These are phyloP conservation scores for Rhincodon typus DNA, from an alignment of 2,797 vertebrate species.

Conservation along the genomic window DNA sequence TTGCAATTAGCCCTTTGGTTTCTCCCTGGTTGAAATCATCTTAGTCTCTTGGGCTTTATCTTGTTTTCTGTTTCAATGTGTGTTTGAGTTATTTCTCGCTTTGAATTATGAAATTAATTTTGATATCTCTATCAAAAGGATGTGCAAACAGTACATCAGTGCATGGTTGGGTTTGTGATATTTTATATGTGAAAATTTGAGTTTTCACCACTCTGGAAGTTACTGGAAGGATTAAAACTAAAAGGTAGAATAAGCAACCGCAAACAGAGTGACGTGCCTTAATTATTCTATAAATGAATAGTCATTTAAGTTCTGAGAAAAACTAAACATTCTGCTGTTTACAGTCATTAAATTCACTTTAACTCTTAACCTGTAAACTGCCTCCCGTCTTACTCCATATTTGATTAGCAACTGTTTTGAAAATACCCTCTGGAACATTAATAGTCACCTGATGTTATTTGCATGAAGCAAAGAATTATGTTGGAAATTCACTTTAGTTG, in stretches of 20 bases:
- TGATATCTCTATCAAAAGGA: background rate
- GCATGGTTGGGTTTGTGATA: background rate
- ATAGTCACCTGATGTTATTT: background rate
- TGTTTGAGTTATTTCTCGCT: background rate
- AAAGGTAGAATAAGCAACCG: background rate
- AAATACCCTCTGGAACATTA: background rate
- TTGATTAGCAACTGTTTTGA: background rate
- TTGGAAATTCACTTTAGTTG: background rate
- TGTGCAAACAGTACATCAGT: background rate
- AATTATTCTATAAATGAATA: background rate
- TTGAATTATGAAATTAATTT: conserved; percentile 14
- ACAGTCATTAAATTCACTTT: background rate
- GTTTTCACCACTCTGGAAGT: background rate
- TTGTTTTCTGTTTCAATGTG: background rate
- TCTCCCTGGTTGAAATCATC: background rate
- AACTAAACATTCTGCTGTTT: background rate
- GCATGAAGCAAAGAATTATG: background rate
- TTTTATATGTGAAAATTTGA: background rate
- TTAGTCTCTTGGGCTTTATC: background rate
- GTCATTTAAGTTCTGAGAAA: background rate
- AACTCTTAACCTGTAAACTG: background rate
- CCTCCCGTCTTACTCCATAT: background rate
- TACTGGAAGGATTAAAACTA: background rate
- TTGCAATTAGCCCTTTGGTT: background rate
- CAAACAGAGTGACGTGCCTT: background rate